These are phyloP conservation scores for Coturnix japonica DNA, from an alignment of 2,113 vertebrate species.

Conservation along the genomic window DNA sequence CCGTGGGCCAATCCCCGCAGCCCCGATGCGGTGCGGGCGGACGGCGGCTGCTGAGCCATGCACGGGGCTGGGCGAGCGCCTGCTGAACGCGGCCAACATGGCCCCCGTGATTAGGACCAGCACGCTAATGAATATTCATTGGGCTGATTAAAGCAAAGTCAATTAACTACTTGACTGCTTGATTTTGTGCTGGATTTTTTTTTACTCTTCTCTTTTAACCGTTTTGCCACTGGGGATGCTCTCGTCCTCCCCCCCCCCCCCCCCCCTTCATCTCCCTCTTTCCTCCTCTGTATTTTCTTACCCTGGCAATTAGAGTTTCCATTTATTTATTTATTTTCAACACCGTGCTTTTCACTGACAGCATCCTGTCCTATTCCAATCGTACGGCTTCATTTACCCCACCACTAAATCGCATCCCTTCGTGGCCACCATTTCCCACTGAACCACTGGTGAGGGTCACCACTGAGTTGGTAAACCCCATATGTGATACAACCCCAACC, in stretches of 20 bases:
- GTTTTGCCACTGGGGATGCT: conserved; percentile 56
- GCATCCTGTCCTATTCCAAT: neutral
- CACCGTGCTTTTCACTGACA: conserved; percentile 33
- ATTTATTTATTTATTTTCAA: neutral
- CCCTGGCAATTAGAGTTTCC: conserved; percentile 4
- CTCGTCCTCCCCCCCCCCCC: conserved; percentile 49
- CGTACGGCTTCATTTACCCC: neutral
- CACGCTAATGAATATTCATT: conserved; percentile 85
- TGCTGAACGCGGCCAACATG: conserved; percentile 72
- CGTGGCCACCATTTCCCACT: neutral
- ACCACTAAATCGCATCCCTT: neutral
- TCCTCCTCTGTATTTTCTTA: neutral
- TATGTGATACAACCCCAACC: neutral
- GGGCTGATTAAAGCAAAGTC: conserved; percentile 80
- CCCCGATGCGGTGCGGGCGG: neutral
- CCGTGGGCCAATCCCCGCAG: conserved; percentile 93
- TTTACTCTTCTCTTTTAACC: conserved; percentile 73
- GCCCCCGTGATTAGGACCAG: conserved; percentile 76
- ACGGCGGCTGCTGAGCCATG: conserved; percentile 82
- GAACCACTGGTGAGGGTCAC: neutral
- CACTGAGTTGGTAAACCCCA: conserved; percentile 9
- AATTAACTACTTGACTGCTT: conserved; percentile 83
- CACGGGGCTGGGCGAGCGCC: conserved; percentile 77
- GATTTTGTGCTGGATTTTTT: conserved; percentile 71
- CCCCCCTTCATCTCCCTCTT: conserved; percentile 22